Conservation (phyloP, 1,140 invertebrate genomes). For the Penaeus indicus region DNA sequence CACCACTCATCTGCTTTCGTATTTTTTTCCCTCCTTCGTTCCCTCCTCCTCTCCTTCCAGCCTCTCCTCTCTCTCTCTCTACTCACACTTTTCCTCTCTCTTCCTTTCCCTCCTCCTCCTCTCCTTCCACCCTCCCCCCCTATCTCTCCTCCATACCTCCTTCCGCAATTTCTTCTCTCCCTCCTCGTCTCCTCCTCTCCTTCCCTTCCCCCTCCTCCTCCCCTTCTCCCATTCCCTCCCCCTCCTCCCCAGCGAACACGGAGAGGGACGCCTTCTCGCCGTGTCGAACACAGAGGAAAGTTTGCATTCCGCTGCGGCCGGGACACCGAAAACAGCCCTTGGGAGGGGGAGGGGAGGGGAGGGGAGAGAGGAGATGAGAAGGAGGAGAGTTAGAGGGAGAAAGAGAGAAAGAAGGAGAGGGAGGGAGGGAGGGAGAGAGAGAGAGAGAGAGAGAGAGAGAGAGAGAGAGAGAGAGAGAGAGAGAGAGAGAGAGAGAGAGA, state of each 20-base stretch:
- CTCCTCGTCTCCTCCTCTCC: neutral
- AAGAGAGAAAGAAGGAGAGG: neutral
- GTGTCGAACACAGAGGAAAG: too few relatives aligned
- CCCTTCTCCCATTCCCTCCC: neutral
- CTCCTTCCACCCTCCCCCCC: neutral
- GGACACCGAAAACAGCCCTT: too few relatives aligned
- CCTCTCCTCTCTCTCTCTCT: neutral
- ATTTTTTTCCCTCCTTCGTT: neutral
- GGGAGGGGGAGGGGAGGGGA: neutral
- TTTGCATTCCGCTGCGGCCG: too few relatives aligned
- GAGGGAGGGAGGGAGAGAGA: neutral
- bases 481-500: neutral
- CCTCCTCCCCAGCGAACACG: neutral
- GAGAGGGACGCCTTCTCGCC: too few relatives aligned
- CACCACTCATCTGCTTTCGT: neutral
- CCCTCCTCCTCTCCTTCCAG: neutral
- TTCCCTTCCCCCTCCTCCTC: too few relatives aligned
- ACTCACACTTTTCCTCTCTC: conserved; percentile 12
- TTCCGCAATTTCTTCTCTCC: neutral
- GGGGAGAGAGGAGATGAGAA: neutral
- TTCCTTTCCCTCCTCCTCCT: neutral
- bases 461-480: neutral
- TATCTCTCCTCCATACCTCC: neutral
- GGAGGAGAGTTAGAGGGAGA: neutral
- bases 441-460: neutral